Evolutionary conservation across 1,140 invertebrate species (phyloP).

Genomic region (Drosophila trapezifrons): DNA sequence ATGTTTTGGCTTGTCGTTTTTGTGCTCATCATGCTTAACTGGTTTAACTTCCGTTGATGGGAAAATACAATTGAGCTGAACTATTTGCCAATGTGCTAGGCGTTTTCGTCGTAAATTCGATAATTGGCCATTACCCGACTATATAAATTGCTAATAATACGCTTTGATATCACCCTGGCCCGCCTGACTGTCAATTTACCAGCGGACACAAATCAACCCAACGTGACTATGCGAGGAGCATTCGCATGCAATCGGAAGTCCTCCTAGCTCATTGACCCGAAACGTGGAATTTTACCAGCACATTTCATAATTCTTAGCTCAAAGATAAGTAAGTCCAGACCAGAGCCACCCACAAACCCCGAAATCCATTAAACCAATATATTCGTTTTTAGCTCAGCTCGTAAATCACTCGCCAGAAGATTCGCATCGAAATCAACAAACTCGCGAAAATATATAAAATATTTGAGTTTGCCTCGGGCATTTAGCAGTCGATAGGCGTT

Average conservation of each 20-base stretch:
- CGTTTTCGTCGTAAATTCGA: conserved; percentile 62
- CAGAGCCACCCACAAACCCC: conserved; percentile 46
- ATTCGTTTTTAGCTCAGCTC: conserved; percentile 10
- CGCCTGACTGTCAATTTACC: conserved; percentile 61
- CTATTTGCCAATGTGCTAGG: conserved; percentile 61
- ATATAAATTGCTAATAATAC: conserved; percentile 74
- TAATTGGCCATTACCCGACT: conserved; percentile 62
- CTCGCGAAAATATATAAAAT: conserved; percentile 13
- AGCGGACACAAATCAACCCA: not conserved
- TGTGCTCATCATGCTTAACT: conserved; percentile 24
- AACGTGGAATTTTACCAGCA: conserved; percentile 24
- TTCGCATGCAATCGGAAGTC: conserved; percentile 64
- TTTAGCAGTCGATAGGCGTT: conserved; percentile 49
- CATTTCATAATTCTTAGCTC: conserved; percentile 34
- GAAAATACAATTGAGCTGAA: conserved; percentile 42
- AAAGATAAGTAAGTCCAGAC: conserved; percentile 4
- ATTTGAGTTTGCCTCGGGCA: conserved; percentile 26
- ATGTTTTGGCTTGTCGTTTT: conserved; percentile 19
- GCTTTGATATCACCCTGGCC: conserved; percentile 33
- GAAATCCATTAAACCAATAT: conserved; percentile 38
- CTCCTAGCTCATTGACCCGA: conserved; percentile 55
- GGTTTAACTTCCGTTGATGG: conserved; percentile 60
- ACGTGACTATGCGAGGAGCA: conserved; percentile 9
- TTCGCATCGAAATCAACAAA: conserved; percentile 20
- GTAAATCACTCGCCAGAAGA: conserved; percentile 47